A percentile compares a stretch with the other conserved stretches of the same genome.
Evolutionary conservation across 2,113 vertebrate genomes (phyloP).

Genomic region (Prunella himalayana): DNA sequence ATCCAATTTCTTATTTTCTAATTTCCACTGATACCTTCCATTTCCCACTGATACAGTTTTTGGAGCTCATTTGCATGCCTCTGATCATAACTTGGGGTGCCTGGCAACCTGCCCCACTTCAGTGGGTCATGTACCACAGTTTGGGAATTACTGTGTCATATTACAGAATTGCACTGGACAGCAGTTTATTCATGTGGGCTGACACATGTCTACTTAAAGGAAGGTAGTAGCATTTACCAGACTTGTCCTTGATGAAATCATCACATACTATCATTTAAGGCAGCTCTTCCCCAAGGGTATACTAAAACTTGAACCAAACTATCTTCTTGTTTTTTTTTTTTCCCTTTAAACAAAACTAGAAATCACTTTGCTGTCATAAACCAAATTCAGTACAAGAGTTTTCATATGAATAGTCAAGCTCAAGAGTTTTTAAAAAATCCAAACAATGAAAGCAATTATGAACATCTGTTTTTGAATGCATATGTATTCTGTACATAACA

Average conservation of each 20-base stretch:
- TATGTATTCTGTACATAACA: conserved; percentile 58
- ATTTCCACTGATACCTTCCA: neutral
- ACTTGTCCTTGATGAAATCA: neutral
- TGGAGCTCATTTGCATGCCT: neutral
- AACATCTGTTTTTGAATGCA: conserved; percentile 18
- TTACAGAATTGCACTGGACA: neutral
- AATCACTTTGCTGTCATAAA: conserved; percentile 41
- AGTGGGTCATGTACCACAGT: neutral
- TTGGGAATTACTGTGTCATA: neutral
- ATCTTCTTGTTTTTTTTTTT: neutral
- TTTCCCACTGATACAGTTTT: neutral
- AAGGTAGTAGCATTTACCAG: neutral
- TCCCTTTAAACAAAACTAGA: neutral
- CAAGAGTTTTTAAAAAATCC: conserved; percentile 1
- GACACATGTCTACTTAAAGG: neutral
- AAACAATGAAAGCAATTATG: neutral
- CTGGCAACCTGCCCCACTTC: neutral
- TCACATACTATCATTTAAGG: neutral
- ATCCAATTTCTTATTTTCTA: neutral
- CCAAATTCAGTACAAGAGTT: neutral
- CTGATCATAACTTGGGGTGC: neutral
- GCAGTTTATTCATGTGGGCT: neutral
- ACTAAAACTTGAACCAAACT: neutral
- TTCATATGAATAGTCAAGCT: conserved; percentile 27
- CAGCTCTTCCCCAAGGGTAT: neutral